Base-by-base conservation (phyloP, 1,140 invertebrate species). In the Heliothis virescens region DNA sequence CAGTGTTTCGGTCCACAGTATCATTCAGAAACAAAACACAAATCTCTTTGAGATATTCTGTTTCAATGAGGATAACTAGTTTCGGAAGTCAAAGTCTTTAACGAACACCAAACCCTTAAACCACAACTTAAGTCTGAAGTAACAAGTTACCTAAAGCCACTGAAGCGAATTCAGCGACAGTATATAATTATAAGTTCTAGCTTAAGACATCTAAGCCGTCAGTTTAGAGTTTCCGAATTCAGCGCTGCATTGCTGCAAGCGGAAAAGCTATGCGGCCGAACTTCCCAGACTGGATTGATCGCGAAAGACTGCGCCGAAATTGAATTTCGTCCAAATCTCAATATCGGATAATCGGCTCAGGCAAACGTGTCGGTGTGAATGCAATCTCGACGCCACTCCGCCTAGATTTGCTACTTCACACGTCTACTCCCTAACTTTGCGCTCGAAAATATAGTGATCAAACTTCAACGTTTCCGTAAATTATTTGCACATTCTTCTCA, bases 291-390 rank as follows among this genome's bases (percentile, higher is more conserved):
- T 47, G 78, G 67, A 81, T 79, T 83, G 82, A 83, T 86, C 79
- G 81, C 62, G 67, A 82, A 83, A 85, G 82, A 85, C 79, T 83
- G 79, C 75, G 67, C 65, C 47, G 82, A 86, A 86, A 87, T 88
- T 86, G 81, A 87, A 90, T 90, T 90, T 76, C 82, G 81, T 76
- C 79, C 78, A 86, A 88, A 81, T 84, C 89, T 85, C 82, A 86
- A 77, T 85, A 85, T 83, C 83, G 82, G 82, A 85, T 90, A 89
- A 90, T 90, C 87, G 86, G 86, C 79, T 87, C 77, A 86, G 79
- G 77, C 80, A 84, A 81, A 83, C 79, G 83, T 79, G 82, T 81
- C 72, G 81, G 63, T 67, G 80, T 78, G 80, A 83, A 84, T 85
- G 86, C 86, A 83, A 87, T 84, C 81, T 82, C 80, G 50, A 84